Conservation (phyloP, 2,888 invertebrate genomes). For the Temnothorax rugatulus region DNA sequence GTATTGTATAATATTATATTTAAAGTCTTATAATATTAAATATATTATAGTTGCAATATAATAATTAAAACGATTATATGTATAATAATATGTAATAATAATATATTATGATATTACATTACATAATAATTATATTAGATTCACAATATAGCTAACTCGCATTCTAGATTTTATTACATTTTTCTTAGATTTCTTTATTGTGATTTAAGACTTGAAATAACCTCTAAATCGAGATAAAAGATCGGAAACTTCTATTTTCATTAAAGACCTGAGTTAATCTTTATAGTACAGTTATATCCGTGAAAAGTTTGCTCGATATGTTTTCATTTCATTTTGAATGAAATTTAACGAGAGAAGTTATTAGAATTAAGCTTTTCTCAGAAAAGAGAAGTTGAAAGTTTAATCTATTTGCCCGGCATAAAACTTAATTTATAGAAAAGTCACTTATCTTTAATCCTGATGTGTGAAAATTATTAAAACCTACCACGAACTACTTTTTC, state of each 20-base stretch:
- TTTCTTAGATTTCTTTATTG: background rate
- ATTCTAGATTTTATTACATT: background rate
- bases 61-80: background rate
- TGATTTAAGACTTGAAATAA: background rate
- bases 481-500: background rate
- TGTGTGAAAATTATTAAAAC: background rate
- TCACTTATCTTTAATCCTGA: background rate
- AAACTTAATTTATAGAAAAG: background rate
- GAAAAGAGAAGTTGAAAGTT: background rate
- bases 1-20: background rate
- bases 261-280: background rate
- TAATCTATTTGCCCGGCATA: background rate
- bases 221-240: background rate
- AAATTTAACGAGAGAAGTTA: background rate
- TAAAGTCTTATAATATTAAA: background rate
- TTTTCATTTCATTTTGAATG: background rate
- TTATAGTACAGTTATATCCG: background rate
- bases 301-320: background rate
- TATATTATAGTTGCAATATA: background rate
- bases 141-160: background rate
- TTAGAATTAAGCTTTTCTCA: background rate
- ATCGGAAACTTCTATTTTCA: slow-evolving; percentile 2
- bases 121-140: background rate
- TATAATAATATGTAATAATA: too few relatives aligned
- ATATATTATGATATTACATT: too few relatives aligned